Conservation (phyloP, 2,888 invertebrate genomes). For the Amphimallon solstitiale region DNA sequence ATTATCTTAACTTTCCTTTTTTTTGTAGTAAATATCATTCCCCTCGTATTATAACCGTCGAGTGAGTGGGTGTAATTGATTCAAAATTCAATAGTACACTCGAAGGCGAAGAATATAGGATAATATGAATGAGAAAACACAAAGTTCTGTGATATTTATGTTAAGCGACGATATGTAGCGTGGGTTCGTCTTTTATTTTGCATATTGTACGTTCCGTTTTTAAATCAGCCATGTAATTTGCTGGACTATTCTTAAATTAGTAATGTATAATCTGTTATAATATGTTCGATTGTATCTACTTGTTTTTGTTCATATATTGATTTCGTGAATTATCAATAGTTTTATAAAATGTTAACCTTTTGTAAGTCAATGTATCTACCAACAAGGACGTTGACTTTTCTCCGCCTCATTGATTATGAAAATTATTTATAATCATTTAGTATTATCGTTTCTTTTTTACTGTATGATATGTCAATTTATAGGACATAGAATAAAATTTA, state of each 20-base stretch:
- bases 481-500: no score
- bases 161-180: background rate
- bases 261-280: background rate
- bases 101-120: background rate
- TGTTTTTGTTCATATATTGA: background rate
- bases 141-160: slow-evolving; percentile 8
- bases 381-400: no score
- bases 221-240: background rate
- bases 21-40: slow-evolving; percentile 6
- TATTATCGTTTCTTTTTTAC: no score
- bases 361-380: no score
- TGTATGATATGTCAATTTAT: no score
- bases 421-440: no score
- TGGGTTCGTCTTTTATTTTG: slow-evolving; percentile 6
- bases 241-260: slow-evolving; percentile 9
- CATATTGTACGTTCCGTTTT: background rate
- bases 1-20: no score
- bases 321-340: slow-evolving; percentile 12
- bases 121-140: slow-evolving; percentile 10
- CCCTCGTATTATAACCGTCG: slow-evolving; percentile 31
- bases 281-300: background rate
- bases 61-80: background rate
- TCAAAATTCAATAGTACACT: background rate
- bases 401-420: no score
- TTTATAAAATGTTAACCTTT: background rate